Conservation (phyloP, 1,140 invertebrate genomes). For the Drosophila subobscura region DNA sequence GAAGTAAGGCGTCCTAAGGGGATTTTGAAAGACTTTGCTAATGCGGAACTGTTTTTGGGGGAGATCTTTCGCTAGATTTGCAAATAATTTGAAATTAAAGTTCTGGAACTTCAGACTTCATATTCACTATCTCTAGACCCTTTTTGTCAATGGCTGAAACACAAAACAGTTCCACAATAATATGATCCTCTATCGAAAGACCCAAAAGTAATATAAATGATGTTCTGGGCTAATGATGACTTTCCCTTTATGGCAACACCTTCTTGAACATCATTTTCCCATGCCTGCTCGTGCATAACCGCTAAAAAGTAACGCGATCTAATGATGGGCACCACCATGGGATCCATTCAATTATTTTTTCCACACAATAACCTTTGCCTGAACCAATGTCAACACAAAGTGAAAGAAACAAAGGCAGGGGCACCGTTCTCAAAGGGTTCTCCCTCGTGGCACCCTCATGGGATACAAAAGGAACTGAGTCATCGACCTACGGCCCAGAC, state of each 20-base stretch:
- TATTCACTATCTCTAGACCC: too few species aligned
- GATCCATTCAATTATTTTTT: slow-evolving; percentile 27
- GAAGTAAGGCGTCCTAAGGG: background rate
- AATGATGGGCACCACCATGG: slow-evolving; percentile 31
- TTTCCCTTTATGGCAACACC: slow-evolving; percentile 8
- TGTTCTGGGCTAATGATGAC: slow-evolving; percentile 17
- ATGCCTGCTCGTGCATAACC: slow-evolving; percentile 71
- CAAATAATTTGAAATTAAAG: too few species aligned
- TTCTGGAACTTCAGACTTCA: too few species aligned
- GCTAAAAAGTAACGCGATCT: slow-evolving; percentile 44
- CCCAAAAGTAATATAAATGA: slow-evolving; percentile 28
- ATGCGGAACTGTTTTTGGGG: too few species aligned
- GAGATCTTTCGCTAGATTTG: too few species aligned
- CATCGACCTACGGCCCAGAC: slow-evolving; percentile 54
- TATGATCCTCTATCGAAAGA: background rate
- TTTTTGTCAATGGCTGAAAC: background rate
- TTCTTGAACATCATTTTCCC: slow-evolving; percentile 51
- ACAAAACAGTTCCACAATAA: slow-evolving; percentile 6
- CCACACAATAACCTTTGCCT: slow-evolving; percentile 21
- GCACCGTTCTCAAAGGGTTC: slow-evolving; percentile 45
- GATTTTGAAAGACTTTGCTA: background rate
- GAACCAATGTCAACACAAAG: slow-evolving; percentile 51
- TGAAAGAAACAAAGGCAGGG: slow-evolving; percentile 38
- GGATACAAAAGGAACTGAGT: slow-evolving; percentile 50
- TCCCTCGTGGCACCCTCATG: slow-evolving; percentile 39